Evolutionary conservation across 2,113 vertebrate genomes (phyloP).

Genomic region (Ailuropoda melanoleuca): DNA sequence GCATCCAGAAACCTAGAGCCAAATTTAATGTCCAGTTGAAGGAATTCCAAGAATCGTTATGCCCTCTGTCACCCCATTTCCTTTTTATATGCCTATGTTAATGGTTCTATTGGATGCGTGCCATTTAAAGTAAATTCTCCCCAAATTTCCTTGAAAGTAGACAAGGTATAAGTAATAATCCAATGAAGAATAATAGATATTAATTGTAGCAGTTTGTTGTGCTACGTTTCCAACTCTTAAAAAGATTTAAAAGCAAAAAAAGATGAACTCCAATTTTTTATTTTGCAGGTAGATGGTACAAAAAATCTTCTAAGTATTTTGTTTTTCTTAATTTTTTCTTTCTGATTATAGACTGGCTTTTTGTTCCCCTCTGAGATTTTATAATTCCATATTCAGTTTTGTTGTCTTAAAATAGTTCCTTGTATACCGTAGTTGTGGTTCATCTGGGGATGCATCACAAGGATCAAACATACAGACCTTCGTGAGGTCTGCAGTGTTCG

Average conservation of each 20-base stretch:
- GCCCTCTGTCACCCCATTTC: not conserved
- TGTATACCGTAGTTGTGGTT: rapidly evolving
- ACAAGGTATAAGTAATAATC: not conserved
- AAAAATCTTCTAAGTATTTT: not conserved
- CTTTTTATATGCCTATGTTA: not conserved
- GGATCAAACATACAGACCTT: not conserved
- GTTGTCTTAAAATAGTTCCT: not conserved
- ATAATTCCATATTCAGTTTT: not conserved
- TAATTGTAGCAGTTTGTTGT: not conserved
- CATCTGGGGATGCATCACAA: not conserved
- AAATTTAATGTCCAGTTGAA: not conserved
- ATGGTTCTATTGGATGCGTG: not conserved
- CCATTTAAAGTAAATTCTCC: not conserved
- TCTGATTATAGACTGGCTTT: not conserved
- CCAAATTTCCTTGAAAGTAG: not conserved
- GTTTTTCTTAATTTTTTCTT: not conserved
- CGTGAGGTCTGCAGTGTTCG: not conserved
- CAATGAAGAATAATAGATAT: not conserved
- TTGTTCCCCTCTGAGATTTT: not conserved
- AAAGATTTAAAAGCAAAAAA: not conserved
- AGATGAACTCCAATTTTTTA: not conserved
- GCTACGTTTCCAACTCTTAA: not conserved
- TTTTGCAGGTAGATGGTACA: not conserved
- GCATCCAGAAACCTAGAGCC: not conserved
- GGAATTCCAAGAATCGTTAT: not conserved